phyloP scores from a whole-genome alignment of 2,797 vertebrate genomes.

The Chelon auratus region DNA sequence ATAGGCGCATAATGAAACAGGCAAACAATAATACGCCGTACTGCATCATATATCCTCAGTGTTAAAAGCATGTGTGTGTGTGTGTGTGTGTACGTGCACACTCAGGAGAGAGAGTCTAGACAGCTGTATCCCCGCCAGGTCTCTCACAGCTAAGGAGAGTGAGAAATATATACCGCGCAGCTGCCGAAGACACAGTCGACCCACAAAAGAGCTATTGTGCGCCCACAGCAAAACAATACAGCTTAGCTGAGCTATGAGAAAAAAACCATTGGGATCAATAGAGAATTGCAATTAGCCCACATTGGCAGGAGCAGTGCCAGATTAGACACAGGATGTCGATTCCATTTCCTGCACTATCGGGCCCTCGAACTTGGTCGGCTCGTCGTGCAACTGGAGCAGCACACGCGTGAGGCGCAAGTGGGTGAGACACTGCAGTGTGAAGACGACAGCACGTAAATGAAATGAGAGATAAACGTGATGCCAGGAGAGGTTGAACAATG shows the following conservation, averaged over 20 bases:
- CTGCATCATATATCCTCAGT: slow-evolving; percentile 19
- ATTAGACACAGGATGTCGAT: slow-evolving; percentile 86
- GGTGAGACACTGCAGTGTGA: slow-evolving; percentile 41
- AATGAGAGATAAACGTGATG: slow-evolving; percentile 13
- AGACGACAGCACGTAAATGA: slow-evolving; percentile 27
- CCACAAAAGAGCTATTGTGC: slow-evolving; percentile 78
- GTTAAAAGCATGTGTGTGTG: slow-evolving; percentile 2
- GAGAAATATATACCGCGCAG: slow-evolving; percentile 72
- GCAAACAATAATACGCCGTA: slow-evolving; percentile 11
- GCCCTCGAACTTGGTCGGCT: slow-evolving; percentile 74
- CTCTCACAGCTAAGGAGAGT: slow-evolving; percentile 67
- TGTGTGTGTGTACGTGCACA: slow-evolving; percentile 15
- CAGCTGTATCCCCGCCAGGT: slow-evolving; percentile 65
- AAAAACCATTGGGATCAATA: slow-evolving; percentile 82
- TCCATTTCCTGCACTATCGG: slow-evolving; percentile 85
- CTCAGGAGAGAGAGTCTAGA: slow-evolving; percentile 58
- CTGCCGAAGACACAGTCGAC: slow-evolving; percentile 73
- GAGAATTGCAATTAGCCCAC: slow-evolving; percentile 85
- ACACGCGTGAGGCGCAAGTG: slow-evolving; percentile 33
- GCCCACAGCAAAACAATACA: slow-evolving; percentile 79
- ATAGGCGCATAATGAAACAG: slow-evolving; percentile 24
- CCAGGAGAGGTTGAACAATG: slow-evolving; percentile 7
- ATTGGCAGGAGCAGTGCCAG: slow-evolving; percentile 83
- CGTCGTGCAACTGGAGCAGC: slow-evolving; percentile 74
- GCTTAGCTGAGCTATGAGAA: slow-evolving; percentile 77